phyloP scores from a whole-genome alignment of 2,797 vertebrate genomes.

The Acanthopagrus latus region DNA sequence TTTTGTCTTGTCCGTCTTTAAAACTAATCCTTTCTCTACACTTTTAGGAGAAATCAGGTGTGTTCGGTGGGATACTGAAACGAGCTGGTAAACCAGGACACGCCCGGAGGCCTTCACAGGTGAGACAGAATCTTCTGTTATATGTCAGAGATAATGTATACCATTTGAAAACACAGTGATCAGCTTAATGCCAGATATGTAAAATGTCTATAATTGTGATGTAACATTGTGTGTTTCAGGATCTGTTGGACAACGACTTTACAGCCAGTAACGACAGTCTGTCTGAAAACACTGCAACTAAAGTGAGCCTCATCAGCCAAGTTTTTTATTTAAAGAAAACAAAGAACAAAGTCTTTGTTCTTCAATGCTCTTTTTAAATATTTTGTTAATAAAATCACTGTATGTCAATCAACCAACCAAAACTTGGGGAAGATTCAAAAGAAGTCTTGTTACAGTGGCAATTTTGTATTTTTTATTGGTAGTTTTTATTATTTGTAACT shows the following conservation, averaged over 20 bases:
- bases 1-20: background rate
- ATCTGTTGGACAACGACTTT: conserved; percentile 58
- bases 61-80: conserved; percentile 55
- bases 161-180: background rate
- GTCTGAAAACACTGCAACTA: conserved; percentile 47
- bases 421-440: no score
- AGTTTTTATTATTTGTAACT: no score
- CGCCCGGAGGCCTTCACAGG: conserved; percentile 65
- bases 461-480: no score
- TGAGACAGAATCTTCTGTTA: conserved; percentile 32
- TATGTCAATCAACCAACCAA: no score
- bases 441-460: no score
- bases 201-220: background rate
- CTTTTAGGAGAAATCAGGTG: conserved; percentile 63
- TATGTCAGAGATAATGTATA: background rate
- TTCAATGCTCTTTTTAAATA: no score
- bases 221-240: conserved; percentile 55
- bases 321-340: no score
- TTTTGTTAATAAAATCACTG: no score
- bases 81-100: conserved; percentile 61
- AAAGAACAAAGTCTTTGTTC: no score
- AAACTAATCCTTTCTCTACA: conserved; percentile 10
- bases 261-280: conserved; percentile 43
- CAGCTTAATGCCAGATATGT: background rate
- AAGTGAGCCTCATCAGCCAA: conserved; percentile 52